Percentiles rank a stretch among this genome's conserved stretches.
Evolutionary conservation across 1,140 invertebrate genomes (phyloP).

Genomic region (Zaprionus davidi): DNA sequence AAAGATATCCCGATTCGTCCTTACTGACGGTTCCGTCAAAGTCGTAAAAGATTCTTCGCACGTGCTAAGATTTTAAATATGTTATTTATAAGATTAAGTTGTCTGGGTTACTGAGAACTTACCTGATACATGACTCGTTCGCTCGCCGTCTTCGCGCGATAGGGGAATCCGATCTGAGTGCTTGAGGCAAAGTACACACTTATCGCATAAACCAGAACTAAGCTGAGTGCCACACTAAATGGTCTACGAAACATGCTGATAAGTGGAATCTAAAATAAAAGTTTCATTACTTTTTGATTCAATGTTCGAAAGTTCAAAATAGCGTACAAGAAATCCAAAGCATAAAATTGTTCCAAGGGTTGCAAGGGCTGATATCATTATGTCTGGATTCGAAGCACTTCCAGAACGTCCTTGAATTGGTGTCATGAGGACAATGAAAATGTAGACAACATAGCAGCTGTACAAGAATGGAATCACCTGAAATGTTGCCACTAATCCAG

Average conservation of each 20-base stretch:
- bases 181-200: conserved; percentile 86
- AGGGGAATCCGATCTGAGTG: conserved; percentile 90
- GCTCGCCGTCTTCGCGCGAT: conserved; percentile 87
- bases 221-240: conserved; percentile 20
- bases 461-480: conserved; percentile 83
- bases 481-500: conserved; percentile 85
- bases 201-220: conserved; percentile 84
- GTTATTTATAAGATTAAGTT: background rate
- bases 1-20: conserved; percentile 88
- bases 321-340: conserved; percentile 52
- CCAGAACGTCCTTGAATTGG: conserved; percentile 88
- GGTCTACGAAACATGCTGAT: conserved; percentile 52
- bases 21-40: conserved; percentile 84
- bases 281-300: background rate
- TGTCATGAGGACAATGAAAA: conserved; percentile 87
- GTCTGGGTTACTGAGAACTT: conserved; percentile 84
- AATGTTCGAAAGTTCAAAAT: background rate
- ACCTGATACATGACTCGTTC: conserved; percentile 87
- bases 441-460: conserved; percentile 87
- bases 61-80: conserved; percentile 84
- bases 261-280: conserved; percentile 20
- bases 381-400: conserved; percentile 86
- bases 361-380: conserved; percentile 84
- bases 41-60: conserved; percentile 86
- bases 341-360: conserved; percentile 74